Evolutionary conservation across 2,113 vertebrate species (phyloP).

Genomic region (Pholis gunnellus): DNA sequence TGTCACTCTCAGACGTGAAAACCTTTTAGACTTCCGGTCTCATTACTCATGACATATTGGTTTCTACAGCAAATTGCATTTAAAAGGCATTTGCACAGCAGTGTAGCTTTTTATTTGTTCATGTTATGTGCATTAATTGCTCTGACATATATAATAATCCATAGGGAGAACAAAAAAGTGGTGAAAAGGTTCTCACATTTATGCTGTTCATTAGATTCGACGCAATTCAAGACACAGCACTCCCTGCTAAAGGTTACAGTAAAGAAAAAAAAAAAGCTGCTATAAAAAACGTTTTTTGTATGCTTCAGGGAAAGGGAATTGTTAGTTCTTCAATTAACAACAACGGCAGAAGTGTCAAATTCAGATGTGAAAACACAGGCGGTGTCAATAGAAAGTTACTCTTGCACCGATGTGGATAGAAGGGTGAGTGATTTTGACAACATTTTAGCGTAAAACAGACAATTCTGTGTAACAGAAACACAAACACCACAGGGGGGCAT

Average conservation of each 20-base stretch:
- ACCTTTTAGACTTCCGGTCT: neutral
- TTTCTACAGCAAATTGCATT: neutral
- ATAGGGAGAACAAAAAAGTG: rapidly evolving
- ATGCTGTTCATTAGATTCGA: neutral
- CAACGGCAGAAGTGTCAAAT: neutral
- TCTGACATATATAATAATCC: neutral
- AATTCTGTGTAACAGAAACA: neutral
- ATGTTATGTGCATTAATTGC: neutral
- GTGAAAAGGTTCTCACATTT: neutral
- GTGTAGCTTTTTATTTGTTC: neutral
- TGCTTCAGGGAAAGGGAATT: neutral
- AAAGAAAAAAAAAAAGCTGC: no score
- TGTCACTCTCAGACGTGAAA: neutral
- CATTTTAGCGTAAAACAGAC: no score
- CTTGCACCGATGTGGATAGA: neutral
- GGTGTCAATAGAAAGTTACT: neutral
- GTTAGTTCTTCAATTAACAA: neutral
- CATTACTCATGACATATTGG: neutral
- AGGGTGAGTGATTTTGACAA: neutral
- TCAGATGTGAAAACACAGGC: neutral
- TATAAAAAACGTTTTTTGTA: no score
- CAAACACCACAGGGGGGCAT: neutral
- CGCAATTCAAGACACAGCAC: neutral
- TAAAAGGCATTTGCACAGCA: neutral
- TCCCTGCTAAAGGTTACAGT: no score